Evolutionary conservation across 2,888 invertebrate genomes (phyloP).

Genomic region (Tipula lateralis): DNA sequence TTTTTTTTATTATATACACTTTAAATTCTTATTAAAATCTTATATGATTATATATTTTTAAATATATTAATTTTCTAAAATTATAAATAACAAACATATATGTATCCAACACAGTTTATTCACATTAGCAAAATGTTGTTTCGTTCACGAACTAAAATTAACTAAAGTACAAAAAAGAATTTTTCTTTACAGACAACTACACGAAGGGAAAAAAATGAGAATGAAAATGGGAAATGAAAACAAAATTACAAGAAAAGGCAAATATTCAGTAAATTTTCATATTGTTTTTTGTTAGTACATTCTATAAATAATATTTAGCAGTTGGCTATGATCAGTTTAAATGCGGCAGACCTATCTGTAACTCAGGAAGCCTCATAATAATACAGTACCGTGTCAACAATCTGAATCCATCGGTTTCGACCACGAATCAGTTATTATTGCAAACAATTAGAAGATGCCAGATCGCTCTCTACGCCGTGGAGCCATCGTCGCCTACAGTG

Average conservation of each 20-base stretch:
- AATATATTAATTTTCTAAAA: not conserved
- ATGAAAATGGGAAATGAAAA: not conserved
- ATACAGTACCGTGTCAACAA: no score
- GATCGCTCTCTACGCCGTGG: no score
- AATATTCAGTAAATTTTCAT: not conserved
- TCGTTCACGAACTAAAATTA: not conserved
- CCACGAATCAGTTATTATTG: no score
- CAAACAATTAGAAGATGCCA: no score
- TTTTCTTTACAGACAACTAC: not conserved
- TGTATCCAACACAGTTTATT: not conserved
- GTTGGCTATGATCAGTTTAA: no score
- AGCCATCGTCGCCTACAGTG: no score
- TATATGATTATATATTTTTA: not conserved
- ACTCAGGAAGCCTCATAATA: no score
- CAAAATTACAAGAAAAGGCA: not conserved
- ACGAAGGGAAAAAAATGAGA: not conserved
- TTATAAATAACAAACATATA: not conserved
- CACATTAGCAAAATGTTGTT: not conserved
- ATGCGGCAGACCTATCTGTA: no score
- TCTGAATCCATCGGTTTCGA: no score
- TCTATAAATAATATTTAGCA: not conserved
- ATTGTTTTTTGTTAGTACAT: not conserved
- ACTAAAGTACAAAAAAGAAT: not conserved
- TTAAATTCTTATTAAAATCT: not conserved
- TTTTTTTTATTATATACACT: not conserved